phyloP scores from a whole-genome alignment of 2,113 vertebrate genomes.

The Rhinoptilus africanus region DNA sequence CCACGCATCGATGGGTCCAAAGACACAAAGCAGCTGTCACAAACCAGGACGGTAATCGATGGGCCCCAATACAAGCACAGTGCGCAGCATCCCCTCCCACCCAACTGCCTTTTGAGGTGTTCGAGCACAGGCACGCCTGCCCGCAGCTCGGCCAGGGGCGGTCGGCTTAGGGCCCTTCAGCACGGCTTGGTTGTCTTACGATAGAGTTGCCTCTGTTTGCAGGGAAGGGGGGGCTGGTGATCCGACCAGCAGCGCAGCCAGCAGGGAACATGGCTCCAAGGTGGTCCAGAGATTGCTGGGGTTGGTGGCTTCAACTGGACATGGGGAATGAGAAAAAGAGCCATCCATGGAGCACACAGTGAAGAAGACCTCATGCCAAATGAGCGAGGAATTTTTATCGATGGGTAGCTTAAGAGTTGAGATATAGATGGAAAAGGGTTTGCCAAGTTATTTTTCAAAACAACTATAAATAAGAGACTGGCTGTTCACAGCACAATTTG shows the following conservation, averaged over 20 bases:
- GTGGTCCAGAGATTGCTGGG: not conserved
- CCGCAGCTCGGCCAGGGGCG: not conserved
- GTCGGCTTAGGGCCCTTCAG: not conserved
- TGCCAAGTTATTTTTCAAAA: not conserved
- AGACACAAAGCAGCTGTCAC: not conserved
- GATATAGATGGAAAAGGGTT: not conserved
- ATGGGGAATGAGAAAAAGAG: not conserved
- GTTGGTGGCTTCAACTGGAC: not conserved
- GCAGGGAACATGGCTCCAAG: not conserved
- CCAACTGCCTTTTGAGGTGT: not conserved
- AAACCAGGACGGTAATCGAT: not conserved
- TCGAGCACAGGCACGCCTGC: not conserved
- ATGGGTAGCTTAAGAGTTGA: not conserved
- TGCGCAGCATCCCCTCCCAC: not conserved
- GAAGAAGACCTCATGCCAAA: not conserved
- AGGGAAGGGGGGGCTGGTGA: not conserved
- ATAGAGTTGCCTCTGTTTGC: not conserved
- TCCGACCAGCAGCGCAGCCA: not conserved
- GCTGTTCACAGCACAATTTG: not conserved
- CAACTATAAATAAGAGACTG: not conserved
- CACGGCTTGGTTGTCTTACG: accelerated
- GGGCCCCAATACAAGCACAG: not conserved
- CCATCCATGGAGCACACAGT: not conserved
- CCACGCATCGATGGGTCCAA: accelerated
- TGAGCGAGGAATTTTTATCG: not conserved